Evolutionary conservation across 2,888 invertebrate genomes (phyloP).

Genomic region (Melanotus villosus): DNA sequence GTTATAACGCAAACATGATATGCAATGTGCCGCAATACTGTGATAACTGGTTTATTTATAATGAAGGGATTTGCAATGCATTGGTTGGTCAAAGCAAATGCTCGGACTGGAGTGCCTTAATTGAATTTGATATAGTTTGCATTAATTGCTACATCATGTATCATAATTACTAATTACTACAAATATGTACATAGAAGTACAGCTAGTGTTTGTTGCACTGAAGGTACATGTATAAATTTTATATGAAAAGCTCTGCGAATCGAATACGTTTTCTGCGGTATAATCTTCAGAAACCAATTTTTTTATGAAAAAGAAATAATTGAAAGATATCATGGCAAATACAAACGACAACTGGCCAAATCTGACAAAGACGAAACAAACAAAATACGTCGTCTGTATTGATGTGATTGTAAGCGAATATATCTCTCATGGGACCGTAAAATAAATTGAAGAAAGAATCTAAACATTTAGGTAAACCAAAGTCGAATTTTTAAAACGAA

Average conservation of each 20-base stretch:
- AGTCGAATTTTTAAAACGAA: slow-evolving; percentile 59
- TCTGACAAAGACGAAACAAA: not conserved
- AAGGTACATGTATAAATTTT: too few species aligned
- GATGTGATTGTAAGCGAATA: too few species aligned
- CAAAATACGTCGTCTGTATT: not conserved
- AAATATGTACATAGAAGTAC: slow-evolving; percentile 54
- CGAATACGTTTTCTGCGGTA: too few species aligned
- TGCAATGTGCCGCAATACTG: slow-evolving; percentile 37
- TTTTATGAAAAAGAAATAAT: too few species aligned
- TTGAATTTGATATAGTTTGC: slow-evolving; percentile 65
- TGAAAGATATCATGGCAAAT: too few species aligned
- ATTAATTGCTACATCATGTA: slow-evolving; percentile 63
- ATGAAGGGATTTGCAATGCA: slow-evolving; percentile 62
- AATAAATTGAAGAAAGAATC: slow-evolving; percentile 66
- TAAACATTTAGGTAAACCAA: slow-evolving; percentile 66
- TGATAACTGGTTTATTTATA: slow-evolving; percentile 48
- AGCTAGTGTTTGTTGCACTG: not conserved
- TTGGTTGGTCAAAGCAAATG: slow-evolving; percentile 61
- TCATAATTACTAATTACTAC: slow-evolving; percentile 58
- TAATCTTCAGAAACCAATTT: too few species aligned
- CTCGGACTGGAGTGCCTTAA: slow-evolving; percentile 59
- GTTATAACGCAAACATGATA: too few species aligned
- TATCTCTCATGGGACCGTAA: slow-evolving; percentile 56
- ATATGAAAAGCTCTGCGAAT: too few species aligned
- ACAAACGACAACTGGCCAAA: too few species aligned